Evolutionary conservation across 1,140 invertebrate genomes (phyloP).

Genomic region (Ectropis grisescens): DNA sequence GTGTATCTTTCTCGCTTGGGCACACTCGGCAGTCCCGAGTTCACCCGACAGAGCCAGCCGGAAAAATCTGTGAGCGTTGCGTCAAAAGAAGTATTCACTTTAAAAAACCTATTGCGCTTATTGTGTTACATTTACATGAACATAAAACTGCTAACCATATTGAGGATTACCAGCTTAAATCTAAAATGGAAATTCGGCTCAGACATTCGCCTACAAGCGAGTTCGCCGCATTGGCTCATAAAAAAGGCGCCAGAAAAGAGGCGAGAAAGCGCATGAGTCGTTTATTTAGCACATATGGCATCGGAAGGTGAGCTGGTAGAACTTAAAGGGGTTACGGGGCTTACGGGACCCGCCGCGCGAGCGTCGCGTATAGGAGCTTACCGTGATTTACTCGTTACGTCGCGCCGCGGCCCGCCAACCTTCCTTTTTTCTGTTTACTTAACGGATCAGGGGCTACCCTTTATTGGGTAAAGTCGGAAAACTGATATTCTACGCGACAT

Average conservation of each 20-base stretch:
- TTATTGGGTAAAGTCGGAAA: constrained; percentile 61
- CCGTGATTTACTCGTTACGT: constrained; percentile 62
- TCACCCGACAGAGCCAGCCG: no score
- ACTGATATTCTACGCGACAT: constrained; percentile 50
- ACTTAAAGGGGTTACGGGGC: constrained; percentile 48
- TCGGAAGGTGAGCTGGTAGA: constrained; percentile 53
- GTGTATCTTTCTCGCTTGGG: no score
- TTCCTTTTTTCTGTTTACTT: constrained; percentile 64
- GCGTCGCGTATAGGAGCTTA: constrained; percentile 47
- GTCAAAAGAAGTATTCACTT: no score
- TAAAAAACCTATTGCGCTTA: no score
- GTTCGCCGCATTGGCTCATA: constrained; percentile 1
- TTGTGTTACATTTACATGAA: no score
- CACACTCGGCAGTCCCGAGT: no score
- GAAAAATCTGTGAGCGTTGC: no score
- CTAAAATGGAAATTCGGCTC: no score
- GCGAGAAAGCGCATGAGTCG: constrained; percentile 17
- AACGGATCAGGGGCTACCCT: constrained; percentile 61
- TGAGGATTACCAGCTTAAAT: no score
- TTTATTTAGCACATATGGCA: constrained; percentile 33
- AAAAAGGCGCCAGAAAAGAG: constrained; percentile 10
- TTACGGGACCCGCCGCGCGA: no score
- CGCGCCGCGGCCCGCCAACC: constrained; percentile 36
- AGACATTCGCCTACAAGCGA: no score
- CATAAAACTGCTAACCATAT: no score